A percentile compares a stretch with the other conserved stretches of the same genome.
Conservation (phyloP, 2,113 vertebrate species). For the Dissostichus mawsoni region DNA sequence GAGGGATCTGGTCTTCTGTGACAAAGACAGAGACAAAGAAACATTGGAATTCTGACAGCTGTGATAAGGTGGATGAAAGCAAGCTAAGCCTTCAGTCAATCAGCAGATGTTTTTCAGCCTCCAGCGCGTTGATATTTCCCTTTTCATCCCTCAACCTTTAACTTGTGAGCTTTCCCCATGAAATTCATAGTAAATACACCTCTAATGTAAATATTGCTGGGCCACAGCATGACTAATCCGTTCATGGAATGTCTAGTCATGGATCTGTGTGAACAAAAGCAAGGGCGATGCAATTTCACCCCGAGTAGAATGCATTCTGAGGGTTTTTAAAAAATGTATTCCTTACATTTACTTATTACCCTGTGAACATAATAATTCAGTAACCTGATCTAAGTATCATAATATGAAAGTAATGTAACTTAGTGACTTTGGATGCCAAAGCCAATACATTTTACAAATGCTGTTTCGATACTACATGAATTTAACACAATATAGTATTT, state of each 20-base stretch:
- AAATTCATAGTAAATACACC: slow-evolving; percentile 42
- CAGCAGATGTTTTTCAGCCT: not conserved
- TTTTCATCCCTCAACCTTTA: slow-evolving; percentile 15
- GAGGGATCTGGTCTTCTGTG: slow-evolving; percentile 94
- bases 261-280: slow-evolving; percentile 29
- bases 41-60: slow-evolving; percentile 4
- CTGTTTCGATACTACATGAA: no score
- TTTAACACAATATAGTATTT: no score
- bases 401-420: no score
- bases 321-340: not conserved
- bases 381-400: no score
- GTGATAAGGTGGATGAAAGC: not conserved
- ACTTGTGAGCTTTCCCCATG: not conserved
- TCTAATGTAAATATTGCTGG: slow-evolving; percentile 43
- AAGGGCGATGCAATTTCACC: slow-evolving; percentile 24
- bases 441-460: no score
- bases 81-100: not conserved
- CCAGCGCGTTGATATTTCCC: slow-evolving; percentile 10
- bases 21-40: slow-evolving; percentile 27
- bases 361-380: no score
- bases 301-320: slow-evolving; percentile 6
- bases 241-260: slow-evolving; percentile 51
- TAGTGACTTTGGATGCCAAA: no score
- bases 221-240: slow-evolving; percentile 59
- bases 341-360: no score